These are phyloP conservation scores for Pterocles orientalis DNA, from an alignment of 2,113 vertebrate genomes.

Conservation along the genomic window DNA sequence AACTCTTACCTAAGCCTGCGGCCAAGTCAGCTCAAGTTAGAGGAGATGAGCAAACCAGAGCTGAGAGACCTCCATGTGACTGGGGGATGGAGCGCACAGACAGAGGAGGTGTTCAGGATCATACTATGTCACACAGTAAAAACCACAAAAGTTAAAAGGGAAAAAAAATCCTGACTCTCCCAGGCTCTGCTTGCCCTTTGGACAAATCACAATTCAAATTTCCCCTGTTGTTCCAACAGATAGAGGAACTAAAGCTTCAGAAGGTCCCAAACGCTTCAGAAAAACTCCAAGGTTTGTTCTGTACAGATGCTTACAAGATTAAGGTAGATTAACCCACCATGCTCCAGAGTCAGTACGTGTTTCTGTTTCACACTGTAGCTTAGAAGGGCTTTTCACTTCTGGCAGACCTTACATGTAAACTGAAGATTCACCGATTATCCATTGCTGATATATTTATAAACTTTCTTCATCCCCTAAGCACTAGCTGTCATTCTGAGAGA, in stretches of 20 bases:
- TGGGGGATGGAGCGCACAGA: neutral
- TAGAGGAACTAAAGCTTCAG: neutral
- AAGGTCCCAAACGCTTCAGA: neutral
- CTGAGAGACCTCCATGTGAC: neutral
- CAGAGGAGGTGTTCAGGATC: neutral
- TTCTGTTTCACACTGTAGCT: neutral
- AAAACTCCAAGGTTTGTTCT: neutral
- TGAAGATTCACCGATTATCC: neutral
- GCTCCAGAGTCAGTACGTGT: neutral
- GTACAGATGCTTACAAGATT: neutral
- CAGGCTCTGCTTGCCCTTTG: neutral
- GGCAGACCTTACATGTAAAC: neutral
- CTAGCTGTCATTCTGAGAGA: neutral
- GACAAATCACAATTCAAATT: neutral
- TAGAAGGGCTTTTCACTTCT: neutral
- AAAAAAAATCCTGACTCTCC: neutral
- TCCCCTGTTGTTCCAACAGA: neutral
- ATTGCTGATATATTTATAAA: conserved; percentile 19
- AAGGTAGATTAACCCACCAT: neutral
- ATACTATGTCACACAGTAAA: neutral
- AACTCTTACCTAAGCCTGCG: neutral
- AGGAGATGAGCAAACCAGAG: neutral
- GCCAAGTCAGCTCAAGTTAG: neutral
- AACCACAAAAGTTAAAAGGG: accelerated
- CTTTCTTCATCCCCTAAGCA: conserved; percentile 15